phyloP scores from a whole-genome alignment of 2,113 vertebrate species.

The Muscicapa adusta region DNA sequence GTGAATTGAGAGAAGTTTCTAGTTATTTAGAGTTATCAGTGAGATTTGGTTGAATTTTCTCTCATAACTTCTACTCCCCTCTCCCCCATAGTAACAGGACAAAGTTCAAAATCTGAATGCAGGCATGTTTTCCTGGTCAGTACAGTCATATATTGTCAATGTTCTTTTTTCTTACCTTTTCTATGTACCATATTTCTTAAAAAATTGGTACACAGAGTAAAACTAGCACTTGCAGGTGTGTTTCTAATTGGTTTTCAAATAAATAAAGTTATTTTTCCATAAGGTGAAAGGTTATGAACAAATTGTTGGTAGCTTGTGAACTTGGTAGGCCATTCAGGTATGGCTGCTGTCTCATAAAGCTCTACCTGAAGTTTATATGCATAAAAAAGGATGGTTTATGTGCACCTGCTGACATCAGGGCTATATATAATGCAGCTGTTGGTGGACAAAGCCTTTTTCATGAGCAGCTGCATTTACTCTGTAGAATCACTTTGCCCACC shows the following conservation, averaged over 20 bases:
- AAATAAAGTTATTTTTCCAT: background rate
- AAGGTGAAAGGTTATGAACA: background rate
- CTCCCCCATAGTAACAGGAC: background rate
- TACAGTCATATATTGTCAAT: background rate
- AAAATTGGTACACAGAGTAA: background rate
- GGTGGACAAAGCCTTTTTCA: background rate
- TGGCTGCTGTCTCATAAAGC: background rate
- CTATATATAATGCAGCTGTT: background rate
- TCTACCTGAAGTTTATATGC: background rate
- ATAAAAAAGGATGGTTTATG: background rate
- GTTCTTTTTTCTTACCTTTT: background rate
- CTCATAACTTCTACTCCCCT: background rate
- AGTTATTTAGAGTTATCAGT: background rate
- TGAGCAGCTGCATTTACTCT: conserved; percentile 17
- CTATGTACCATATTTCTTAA: rapidly evolving
- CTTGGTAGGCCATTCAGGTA: background rate
- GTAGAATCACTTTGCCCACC: background rate
- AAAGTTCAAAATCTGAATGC: background rate
- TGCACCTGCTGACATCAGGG: background rate
- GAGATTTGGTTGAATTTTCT: background rate
- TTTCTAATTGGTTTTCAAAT: background rate
- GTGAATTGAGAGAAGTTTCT: background rate
- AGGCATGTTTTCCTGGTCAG: background rate
- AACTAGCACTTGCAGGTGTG: background rate
- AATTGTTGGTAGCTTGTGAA: background rate